A percentile compares a stretch with the other conserved stretches of the same genome.
Evolutionary conservation across 1,140 invertebrate genomes (phyloP).

Genomic region (Euura lappo): DNA sequence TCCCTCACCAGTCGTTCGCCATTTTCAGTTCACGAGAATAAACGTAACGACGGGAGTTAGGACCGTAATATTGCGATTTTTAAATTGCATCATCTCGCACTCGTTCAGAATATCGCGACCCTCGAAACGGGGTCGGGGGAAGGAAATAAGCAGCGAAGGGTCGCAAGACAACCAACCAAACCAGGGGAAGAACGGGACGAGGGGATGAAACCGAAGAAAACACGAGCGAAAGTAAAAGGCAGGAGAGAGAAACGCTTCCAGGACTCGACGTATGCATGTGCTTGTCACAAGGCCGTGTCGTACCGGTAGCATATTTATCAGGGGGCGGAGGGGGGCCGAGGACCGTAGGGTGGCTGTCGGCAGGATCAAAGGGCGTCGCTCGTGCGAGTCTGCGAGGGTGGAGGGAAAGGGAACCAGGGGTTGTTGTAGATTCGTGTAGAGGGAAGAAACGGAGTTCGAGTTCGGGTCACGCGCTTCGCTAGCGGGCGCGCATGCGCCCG

Average conservation of each 20-base stretch:
- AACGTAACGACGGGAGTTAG: too few relatives aligned
- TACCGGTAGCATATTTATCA: conserved; percentile 36
- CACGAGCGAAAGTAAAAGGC: conserved; percentile 21
- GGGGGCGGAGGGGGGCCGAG: conserved; percentile 31
- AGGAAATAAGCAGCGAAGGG: neutral
- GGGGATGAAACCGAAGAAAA: conserved; percentile 24
- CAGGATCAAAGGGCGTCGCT: conserved; percentile 59
- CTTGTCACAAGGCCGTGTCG: conserved; percentile 20
- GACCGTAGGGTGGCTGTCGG: conserved; percentile 52
- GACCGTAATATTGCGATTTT: neutral
- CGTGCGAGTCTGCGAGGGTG: conserved; percentile 46
- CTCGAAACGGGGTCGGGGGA: neutral
- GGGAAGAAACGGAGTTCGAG: conserved; percentile 13
- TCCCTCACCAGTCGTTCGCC: too few relatives aligned
- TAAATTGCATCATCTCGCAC: neutral
- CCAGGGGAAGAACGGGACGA: neutral
- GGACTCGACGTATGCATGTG: neutral
- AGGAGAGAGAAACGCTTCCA: neutral
- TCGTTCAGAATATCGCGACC: neutral
- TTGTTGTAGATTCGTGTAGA: neutral
- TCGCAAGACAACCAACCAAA: neutral
- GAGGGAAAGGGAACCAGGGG: conserved; percentile 24
- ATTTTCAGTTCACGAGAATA: too few relatives aligned
- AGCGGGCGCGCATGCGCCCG: conserved; percentile 33
- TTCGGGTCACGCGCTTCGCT: conserved; percentile 41